Conservation (phyloP, 2,113 vertebrate species). For the Marmota monax region DNA sequence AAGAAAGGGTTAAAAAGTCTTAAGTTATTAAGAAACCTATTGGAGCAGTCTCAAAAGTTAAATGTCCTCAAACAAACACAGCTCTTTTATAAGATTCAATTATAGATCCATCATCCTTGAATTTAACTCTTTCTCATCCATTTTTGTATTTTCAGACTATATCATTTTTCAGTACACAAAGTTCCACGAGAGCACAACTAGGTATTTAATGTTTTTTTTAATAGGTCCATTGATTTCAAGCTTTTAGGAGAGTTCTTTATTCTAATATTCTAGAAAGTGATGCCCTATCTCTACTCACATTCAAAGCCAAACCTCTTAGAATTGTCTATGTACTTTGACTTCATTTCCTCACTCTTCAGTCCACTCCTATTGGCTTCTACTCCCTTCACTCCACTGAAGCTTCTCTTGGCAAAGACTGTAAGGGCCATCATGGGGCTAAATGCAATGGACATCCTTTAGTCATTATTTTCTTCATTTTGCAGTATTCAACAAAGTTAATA, state of each 20-base stretch:
- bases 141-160: slow-evolving; percentile 44
- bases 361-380: background rate
- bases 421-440: background rate
- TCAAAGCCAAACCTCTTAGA: background rate
- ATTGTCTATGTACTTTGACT: background rate
- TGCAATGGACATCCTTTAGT: background rate
- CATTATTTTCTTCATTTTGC: background rate
- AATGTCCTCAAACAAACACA: slow-evolving; percentile 24
- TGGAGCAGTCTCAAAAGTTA: slow-evolving; percentile 19
- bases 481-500: slow-evolving; percentile 3
- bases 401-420: background rate
- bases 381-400: background rate
- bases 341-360: background rate
- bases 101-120: background rate
- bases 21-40: slow-evolving; percentile 6
- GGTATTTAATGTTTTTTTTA: background rate
- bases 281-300: background rate
- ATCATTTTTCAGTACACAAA: slow-evolving; percentile 27
- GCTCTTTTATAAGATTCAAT: slow-evolving; percentile 46
- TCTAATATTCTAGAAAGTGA: slow-evolving; percentile 31
- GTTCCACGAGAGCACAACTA: slow-evolving; percentile 53
- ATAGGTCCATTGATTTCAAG: slow-evolving; percentile 42
- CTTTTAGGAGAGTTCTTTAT: slow-evolving; percentile 2
- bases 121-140: slow-evolving; percentile 31
- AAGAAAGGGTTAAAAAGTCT: slow-evolving; percentile 16